phyloP scores from a whole-genome alignment of 2,888 invertebrate species.

The Lepidonotus clava region DNA sequence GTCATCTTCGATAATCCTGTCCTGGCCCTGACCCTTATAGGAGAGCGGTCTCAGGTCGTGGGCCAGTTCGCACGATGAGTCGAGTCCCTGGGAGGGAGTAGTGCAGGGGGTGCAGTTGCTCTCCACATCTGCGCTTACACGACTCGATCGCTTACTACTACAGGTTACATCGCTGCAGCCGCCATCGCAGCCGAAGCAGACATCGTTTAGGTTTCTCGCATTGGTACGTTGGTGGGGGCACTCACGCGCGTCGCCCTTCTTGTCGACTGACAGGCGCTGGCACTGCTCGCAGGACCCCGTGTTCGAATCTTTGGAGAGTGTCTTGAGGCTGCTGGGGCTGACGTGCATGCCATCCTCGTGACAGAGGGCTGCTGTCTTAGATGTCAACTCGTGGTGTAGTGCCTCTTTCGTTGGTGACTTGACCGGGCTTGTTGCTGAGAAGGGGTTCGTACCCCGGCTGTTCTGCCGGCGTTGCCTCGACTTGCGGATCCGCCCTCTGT shows the following conservation, averaged over 20 bases:
- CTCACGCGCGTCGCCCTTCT: slow-evolving; percentile 5
- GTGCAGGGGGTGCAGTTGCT: slow-evolving; percentile 70
- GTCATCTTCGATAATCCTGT: slow-evolving; percentile 28
- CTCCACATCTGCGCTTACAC: slow-evolving; percentile 72
- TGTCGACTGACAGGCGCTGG: neutral
- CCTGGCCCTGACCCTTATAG: slow-evolving; percentile 1
- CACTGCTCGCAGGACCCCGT: neutral
- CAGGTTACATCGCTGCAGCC: slow-evolving; percentile 76
- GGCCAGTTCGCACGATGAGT: slow-evolving; percentile 38
- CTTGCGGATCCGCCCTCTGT: slow-evolving; percentile 75
- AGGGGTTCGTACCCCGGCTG: slow-evolving; percentile 69
- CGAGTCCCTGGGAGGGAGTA: slow-evolving; percentile 10
- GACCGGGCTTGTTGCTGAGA: slow-evolving; percentile 53
- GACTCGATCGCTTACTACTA: slow-evolving; percentile 72
- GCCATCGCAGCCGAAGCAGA: slow-evolving; percentile 79
- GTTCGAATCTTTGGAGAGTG: slow-evolving; percentile 69
- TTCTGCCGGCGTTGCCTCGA: slow-evolving; percentile 78
- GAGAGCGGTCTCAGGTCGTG: neutral
- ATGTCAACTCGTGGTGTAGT: slow-evolving; percentile 70
- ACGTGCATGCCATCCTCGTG: slow-evolving; percentile 66
- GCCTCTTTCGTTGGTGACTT: slow-evolving; percentile 74
- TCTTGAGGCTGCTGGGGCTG: slow-evolving; percentile 71
- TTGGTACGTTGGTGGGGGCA: neutral
- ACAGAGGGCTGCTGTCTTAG: slow-evolving; percentile 66
- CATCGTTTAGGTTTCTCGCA: slow-evolving; percentile 74